Evolutionary conservation across 2,888 invertebrate species (phyloP), one percentile per base, ranked within the genome.

Genomic region (Idaea aversata): DNA sequence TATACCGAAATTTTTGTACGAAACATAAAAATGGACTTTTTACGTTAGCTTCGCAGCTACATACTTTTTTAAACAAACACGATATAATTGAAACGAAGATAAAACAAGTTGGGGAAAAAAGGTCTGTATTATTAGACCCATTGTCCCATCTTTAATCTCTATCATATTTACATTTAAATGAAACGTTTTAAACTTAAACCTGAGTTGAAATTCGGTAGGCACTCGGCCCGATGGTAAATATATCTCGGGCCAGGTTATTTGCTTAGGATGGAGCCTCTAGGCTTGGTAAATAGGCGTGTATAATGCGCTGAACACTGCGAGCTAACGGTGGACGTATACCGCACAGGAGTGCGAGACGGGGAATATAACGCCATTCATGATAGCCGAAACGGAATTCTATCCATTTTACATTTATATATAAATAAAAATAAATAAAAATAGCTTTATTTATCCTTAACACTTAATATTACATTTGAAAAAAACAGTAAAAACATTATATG

Each of bases 221-320:
- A 59, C 59, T 25, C 58, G n/a, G 58, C 67, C 69, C 67, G 61
- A 63, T 67, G 63, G 76, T 75, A 80, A 81, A 82, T 77, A 80
- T 77, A 77, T 78, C 75, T 69, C 67, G 71, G 70, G 63, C 62
- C 66, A 68, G 70, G 70, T 60, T 82, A 78, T 85, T 85, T 83
- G 74, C 69, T 81, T 83, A 84, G 85, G 85, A 80, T 79, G 65
- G 47, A 73, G 70, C 65, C 70, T 61, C 71, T 65, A 69, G 65
- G 70, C 71, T 74, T 69, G 57, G 69, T 75, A 82, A 82, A 80
- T 69, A 79, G 66, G 70, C 70, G 60, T 16, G 25, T 60, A 67
- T 67, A 61, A 63, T 65, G 68, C 65, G 47, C 47, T 47, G 47
- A 47, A 47, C 47, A 47, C 47, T 47, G 7, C 7, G 47, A 13